phyloP scores from a whole-genome alignment of 2,888 invertebrate species.

The Nudaria mundana region DNA sequence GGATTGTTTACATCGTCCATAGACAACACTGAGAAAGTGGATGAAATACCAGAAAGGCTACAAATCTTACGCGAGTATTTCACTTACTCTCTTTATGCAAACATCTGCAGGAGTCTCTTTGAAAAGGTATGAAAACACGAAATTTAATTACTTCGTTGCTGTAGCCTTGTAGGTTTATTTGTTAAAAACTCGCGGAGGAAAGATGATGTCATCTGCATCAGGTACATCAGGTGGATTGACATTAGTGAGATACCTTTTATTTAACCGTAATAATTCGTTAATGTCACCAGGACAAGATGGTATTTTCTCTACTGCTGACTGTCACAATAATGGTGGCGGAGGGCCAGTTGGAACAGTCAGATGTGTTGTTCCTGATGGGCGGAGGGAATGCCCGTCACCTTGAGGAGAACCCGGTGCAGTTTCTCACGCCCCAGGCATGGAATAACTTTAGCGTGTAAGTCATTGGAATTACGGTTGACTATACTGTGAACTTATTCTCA shows the following conservation, averaged over 20 bases:
- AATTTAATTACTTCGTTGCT: too few relatives aligned
- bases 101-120: conserved; percentile 96
- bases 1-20: conserved; percentile 92
- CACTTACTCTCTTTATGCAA: conserved; percentile 93
- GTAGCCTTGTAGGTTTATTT: too few relatives aligned
- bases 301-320: conserved; percentile 90
- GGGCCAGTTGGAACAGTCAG: conserved; percentile 79
- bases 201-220: too few relatives aligned
- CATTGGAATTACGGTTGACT: not conserved
- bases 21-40: conserved; percentile 92
- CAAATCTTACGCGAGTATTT: conserved; percentile 89
- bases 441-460: conserved; percentile 65
- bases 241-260: too few relatives aligned
- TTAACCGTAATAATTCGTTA: too few relatives aligned
- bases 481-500: too few relatives aligned
- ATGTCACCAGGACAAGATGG: conserved; percentile 87
- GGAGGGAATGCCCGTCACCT: conserved; percentile 82
- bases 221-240: too few relatives aligned
- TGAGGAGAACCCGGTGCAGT: conserved; percentile 57
- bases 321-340: conserved; percentile 86
- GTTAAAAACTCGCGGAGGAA: too few relatives aligned
- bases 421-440: conserved; percentile 69
- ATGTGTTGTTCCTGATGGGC: conserved; percentile 94
- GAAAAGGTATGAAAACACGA: conserved; percentile 85
- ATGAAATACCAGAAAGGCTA: conserved; percentile 88